Evolutionary conservation across 2,113 vertebrate genomes (phyloP), one percentile per base, ranked within the genome.

Genomic region (Callionymus lyra): DNA sequence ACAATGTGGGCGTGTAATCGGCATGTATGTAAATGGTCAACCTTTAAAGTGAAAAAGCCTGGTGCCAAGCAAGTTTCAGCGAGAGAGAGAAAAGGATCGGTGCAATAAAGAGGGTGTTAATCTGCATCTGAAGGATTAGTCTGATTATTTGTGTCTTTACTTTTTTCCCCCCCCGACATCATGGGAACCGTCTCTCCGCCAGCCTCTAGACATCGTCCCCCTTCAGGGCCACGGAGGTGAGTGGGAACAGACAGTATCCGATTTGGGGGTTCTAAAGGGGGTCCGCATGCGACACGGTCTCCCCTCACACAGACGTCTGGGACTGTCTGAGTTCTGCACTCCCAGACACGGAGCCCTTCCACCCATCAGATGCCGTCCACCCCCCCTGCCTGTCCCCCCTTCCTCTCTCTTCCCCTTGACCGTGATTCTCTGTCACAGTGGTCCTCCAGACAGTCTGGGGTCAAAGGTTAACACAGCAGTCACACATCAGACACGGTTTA

Each of bases 391-490:
- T 21, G 44, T 41, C 50, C 50, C 16, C 16, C 14, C 67, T 39
- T 59, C 49, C 47, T 11, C 50, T 48, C 66, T 58, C 58, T 46
- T 66, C 58, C 58, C 70, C 61, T 74, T 80, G 77, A 77, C 70
- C 78, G 73, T 84, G 81, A 84, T 74, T 80, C 70, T 63, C 63
- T 62, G 68, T 79, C 76, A 72, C 53, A 17, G 31, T 44, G 67
- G 72, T 59, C 68, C 67, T 72, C 63, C 80, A 83, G 77, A 84
- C 81, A 82, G 78, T 56, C 74, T 21, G 41, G 53, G 81, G 81
- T 83, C 81, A 84, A 55, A 84, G 80, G 76, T 36, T 72, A 84
- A 81, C 71, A 70, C 68, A 74, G 70, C 74, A 81, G 76, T 68
- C 77, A 79, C 72, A 82, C 70, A 79, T 75, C 77, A 80, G 75